Percentiles rank a stretch among this genome's conserved stretches.
phyloP scores from a whole-genome alignment of 2,797 vertebrate species.

The Gymnopithys bicolor region DNA sequence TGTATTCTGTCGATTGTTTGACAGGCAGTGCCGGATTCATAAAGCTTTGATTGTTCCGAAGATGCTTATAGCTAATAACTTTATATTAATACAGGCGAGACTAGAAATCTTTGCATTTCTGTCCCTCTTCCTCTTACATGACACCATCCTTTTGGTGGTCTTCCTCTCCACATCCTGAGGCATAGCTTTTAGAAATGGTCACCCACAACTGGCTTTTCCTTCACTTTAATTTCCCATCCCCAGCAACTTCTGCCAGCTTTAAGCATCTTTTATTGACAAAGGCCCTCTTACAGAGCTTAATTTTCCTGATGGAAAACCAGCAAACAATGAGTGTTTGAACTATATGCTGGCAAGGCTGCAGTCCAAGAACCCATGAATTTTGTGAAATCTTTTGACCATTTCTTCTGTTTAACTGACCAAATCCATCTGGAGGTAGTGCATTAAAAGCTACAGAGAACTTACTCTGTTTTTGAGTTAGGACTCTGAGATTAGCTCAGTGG shows the following conservation, averaged over 20 bases:
- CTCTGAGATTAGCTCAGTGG: too few species aligned
- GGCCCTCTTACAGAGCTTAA: not conserved
- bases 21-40: too few species aligned
- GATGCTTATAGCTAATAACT: too few species aligned
- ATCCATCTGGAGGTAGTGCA: not conserved
- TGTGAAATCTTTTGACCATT: constrained; percentile 10
- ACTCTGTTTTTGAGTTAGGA: not conserved
- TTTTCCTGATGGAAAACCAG: not conserved
- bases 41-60: too few species aligned
- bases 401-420: constrained; percentile 24
- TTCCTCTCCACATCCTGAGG: not conserved
- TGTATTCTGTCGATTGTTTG: too few species aligned
- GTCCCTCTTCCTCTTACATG: too few species aligned
- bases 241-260: not conserved
- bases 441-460: constrained; percentile 11
- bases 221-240: not conserved
- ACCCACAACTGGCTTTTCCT: not conserved
- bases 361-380: not conserved
- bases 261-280: not conserved
- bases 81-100: too few species aligned
- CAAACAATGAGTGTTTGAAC: not conserved
- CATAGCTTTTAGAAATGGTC: not conserved
- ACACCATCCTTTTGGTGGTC: not conserved
- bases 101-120: too few species aligned
- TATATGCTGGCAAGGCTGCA: not conserved